Evolutionary conservation across 1,140 invertebrate species (phyloP).

Genomic region (Neodiprion pinetum): DNA sequence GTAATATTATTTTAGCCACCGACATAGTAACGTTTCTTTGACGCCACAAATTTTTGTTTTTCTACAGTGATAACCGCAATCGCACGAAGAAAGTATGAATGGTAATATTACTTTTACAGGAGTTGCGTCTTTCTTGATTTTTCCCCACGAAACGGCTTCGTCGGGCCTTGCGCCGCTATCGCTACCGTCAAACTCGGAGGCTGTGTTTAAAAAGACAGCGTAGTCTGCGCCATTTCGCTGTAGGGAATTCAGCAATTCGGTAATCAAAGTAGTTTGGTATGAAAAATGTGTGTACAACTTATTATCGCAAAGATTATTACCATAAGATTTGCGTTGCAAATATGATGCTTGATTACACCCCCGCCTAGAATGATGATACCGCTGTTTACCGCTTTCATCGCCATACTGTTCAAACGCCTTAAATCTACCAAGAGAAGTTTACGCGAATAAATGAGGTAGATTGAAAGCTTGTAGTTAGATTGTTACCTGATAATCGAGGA

Average conservation of each 20-base stretch:
- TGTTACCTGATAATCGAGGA: conserved; percentile 10
- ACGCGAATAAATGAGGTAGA: conserved; percentile 15
- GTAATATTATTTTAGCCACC: background rate
- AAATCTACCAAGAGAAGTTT: conserved; percentile 72
- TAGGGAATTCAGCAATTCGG: conserved; percentile 21
- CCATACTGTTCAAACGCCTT: conserved; percentile 88
- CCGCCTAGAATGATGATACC: conserved; percentile 99
- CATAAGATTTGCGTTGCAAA: conserved; percentile 98
- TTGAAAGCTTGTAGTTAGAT: background rate
- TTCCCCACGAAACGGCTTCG: conserved; percentile 99
- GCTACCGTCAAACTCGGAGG: conserved; percentile 97
- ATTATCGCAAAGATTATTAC: conserved; percentile 53
- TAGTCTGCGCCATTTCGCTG: conserved; percentile 98
- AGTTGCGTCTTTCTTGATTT: conserved; percentile 86
- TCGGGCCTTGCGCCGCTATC: conserved; percentile 97
- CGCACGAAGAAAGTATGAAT: background rate
- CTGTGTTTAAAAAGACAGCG: conserved; percentile 97
- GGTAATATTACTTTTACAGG: conserved; percentile 82
- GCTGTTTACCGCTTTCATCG: conserved; percentile 90
- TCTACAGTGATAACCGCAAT: background rate
- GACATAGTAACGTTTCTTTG: background rate
- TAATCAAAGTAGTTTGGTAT: background rate
- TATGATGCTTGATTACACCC: conserved; percentile 98
- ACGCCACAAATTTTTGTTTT: background rate
- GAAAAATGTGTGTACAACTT: conserved; percentile 14